phyloP scores from a whole-genome alignment of 2,113 vertebrate genomes.

The Pelodiscus sinensis region DNA sequence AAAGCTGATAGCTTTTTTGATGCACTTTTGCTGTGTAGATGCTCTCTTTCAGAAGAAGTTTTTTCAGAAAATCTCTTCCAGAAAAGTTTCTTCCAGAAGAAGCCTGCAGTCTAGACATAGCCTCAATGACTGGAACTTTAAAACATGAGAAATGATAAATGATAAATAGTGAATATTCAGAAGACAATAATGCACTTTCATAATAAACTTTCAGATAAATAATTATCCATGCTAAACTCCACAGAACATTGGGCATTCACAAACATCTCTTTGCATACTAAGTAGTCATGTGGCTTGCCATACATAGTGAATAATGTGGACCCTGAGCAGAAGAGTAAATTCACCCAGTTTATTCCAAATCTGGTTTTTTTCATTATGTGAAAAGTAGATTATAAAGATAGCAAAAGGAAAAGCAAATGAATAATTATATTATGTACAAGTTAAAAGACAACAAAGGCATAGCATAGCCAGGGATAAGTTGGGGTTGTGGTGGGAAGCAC shows the following conservation, averaged over 20 bases:
- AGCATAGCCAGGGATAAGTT: no score
- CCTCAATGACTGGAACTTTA: neutral
- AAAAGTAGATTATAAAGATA: neutral
- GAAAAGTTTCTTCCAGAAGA: no score
- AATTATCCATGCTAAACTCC: neutral
- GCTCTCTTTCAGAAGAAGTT: no score
- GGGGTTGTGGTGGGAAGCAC: no score
- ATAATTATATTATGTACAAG: neutral
- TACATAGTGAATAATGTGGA: conserved; percentile 20
- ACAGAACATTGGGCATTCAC: conserved; percentile 33
- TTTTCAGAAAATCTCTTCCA: no score
- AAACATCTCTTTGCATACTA: neutral
- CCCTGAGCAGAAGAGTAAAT: neutral
- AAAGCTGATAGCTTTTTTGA: no score
- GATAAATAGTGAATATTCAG: conserved; percentile 31
- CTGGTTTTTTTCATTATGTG: neutral
- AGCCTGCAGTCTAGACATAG: no score
- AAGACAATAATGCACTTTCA: neutral
- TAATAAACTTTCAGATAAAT: conserved; percentile 5
- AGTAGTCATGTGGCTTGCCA: conserved; percentile 6
- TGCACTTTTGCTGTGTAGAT: no score
- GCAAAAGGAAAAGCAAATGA: neutral
- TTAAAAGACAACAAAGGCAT: no score
- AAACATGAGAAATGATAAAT: neutral
- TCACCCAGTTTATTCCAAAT: neutral